Base-by-base conservation (phyloP, 2,888 invertebrate genomes). In the Drosophila merina region DNA sequence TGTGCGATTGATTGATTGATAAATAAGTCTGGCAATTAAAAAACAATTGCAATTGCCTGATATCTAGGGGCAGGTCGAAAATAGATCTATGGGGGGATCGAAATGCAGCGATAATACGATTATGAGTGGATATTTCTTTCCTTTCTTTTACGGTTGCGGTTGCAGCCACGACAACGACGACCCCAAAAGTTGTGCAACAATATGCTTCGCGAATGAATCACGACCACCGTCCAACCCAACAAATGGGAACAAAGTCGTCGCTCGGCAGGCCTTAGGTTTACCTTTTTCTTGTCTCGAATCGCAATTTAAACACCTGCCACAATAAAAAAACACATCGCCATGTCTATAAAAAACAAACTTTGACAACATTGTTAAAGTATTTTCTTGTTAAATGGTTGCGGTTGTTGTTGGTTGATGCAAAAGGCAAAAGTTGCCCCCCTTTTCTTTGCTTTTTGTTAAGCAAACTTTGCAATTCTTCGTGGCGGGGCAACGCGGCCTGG, bases 11-110 rank as follows among this genome's bases (percentile, higher is more conserved):
- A 72, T 52, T 59, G 52, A 70, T 60, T 69, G 71, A 54, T 49
- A 71, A 52, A 25, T 50, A 52, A 31, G 52, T 42, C 38, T 49
- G 60, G 69, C 80, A 77, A 82, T 82, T 76, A 86, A 82, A 84
- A 76, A 69, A 36, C 79, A 71, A 82, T 82, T 77, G 66, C 49
- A 28, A 9, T 57, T 33, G 20, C n/a, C 36, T 33, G 71, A 70
- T 69, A 68, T 50, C 57, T 30, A 40, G 20, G 20, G 63, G 33
- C 62, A 25, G 36, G 12, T 26, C 20, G 36, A 70, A 60, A 54
- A 54, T 52, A 44, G 30, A 52, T 58, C 25, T 57, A 14, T 14
- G 30, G 26, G 30, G 33, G 30, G 25, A 38, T 54, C 40, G 40
- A 59, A 49, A 45, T 60, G 69, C 60, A 70, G 47, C 68, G 48